A percentile compares a stretch with the other conserved stretches of the same genome.
Conservation (phyloP, 2,888 invertebrate species). For the Pyrrhosoma nymphula region DNA sequence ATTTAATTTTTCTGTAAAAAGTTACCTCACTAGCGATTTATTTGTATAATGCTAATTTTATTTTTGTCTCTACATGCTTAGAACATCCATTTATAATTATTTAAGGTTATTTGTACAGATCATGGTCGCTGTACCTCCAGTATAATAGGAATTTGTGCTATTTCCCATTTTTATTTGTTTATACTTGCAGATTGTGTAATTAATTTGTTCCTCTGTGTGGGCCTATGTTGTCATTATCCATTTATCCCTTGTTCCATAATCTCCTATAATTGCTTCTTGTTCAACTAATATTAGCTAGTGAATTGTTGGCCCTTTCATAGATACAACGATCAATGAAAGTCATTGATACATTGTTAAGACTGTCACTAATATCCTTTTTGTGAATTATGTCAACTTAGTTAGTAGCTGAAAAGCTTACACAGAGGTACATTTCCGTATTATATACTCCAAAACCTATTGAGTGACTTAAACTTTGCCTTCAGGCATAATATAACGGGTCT, state of each 20-base stretch:
- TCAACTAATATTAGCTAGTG: constrained; percentile 42
- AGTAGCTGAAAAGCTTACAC: constrained; percentile 28
- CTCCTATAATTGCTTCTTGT: constrained; percentile 45
- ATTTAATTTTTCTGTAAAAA: constrained; percentile 58
- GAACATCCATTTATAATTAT: neutral
- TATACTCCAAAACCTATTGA: constrained; percentile 60
- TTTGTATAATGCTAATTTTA: constrained; percentile 26
- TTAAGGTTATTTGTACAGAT: neutral
- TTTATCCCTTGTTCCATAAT: neutral
- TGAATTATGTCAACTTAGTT: constrained; percentile 20
- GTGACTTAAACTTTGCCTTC: constrained; percentile 65
- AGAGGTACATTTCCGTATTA: constrained; percentile 57
- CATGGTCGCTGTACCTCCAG: constrained; percentile 26
- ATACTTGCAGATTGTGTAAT: neutral
- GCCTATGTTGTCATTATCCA: neutral
- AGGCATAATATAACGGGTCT: constrained; percentile 61
- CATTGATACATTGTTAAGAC: constrained; percentile 55
- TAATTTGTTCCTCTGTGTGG: constrained; percentile 51
- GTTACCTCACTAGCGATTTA: constrained; percentile 52
- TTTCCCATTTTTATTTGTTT: neutral
- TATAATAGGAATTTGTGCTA: neutral
- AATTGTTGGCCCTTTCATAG: constrained; percentile 51
- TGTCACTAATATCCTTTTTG: neutral
- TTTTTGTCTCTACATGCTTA: constrained; percentile 13
- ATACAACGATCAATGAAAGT: constrained; percentile 30